phyloP scores from a whole-genome alignment of 2,113 vertebrate species.

The Ciconia boyciana region DNA sequence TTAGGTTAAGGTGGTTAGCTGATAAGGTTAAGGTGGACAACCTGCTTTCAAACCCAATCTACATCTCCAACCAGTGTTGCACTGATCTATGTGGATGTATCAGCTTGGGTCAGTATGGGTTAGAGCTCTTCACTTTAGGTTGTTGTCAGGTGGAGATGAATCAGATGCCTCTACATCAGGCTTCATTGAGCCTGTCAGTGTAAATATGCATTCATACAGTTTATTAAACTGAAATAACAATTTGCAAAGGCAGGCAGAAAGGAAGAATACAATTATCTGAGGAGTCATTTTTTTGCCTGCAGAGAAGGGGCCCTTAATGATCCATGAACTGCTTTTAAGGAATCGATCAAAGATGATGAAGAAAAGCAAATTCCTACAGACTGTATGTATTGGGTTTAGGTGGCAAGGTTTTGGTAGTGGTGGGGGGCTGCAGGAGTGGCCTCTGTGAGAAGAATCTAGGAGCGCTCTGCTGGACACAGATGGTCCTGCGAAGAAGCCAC shows the following conservation, averaged over 20 bases:
- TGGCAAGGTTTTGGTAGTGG: not conserved
- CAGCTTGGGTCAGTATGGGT: not conserved
- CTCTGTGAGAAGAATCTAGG: not conserved
- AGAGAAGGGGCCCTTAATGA: not conserved
- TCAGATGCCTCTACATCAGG: not conserved
- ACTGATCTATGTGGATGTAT: not conserved
- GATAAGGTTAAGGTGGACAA: not conserved
- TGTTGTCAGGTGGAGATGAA: not conserved
- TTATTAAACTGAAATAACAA: not conserved
- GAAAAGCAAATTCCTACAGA: not conserved
- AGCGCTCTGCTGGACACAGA: not conserved
- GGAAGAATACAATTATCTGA: not conserved
- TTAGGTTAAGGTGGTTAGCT: not conserved
- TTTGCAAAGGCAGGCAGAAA: not conserved
- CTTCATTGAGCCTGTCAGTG: not conserved
- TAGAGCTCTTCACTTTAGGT: not conserved
- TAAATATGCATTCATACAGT: not conserved
- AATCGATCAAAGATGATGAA: not conserved
- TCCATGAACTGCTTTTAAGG: not conserved
- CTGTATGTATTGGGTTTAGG: rapidly evolving
- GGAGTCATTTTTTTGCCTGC: not conserved
- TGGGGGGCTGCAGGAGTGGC: not conserved
- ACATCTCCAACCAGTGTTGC: not conserved
- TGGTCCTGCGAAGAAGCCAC: not conserved
- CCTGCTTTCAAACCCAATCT: not conserved